Evolutionary conservation across 2,113 vertebrate genomes (phyloP), one percentile per base, ranked within the genome.

Genomic region (Lophochroa leadbeateri): DNA sequence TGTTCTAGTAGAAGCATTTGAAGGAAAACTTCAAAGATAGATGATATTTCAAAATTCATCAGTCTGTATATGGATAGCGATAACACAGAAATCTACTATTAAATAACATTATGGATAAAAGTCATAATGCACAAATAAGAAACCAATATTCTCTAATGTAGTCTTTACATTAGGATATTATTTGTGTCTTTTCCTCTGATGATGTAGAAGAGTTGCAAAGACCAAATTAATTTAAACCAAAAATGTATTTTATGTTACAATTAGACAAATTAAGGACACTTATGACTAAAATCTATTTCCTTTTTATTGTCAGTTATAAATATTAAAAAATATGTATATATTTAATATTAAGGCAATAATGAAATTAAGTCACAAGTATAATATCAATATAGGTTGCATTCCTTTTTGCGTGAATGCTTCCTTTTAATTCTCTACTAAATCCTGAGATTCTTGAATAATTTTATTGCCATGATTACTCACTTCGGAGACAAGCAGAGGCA

Each of bases 381-480:
- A 58, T 60, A 75, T 35, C 41, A 71, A 60, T 24, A 43, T 68
- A 6, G 6, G 9, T 57, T 65, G 16, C 9, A 4, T 83, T 94
- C 29, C 28, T 72, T 88, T 77, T 68, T 60, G 74, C 19, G 19
- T 41, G 72, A 60, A 55, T 65, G 8, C 37, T 86, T 79, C 28
- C 78, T 88, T 93, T 92, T 46, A 75, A 82, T 96, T 91, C 44
- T 91, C 10, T 88, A 24, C 28, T 75, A 49, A 64, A 91, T 64
- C n/a, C 43, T 57, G 47, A 69, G 41, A 81, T 95, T 94, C 53
- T 75, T 74, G 57, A 81, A 50, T 57, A 53, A 25, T 81, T 84
- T 57, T 90, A 75, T 80, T 84, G 11, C 47, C 53, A 33, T 82
- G 20, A 53, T 90, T 95, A 86, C 78, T 95, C 65, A 68, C 19